Percentiles rank a stretch among this genome's conserved stretches.
phyloP scores from a whole-genome alignment of 2,797 vertebrate genomes.

The Cercopithecus petaurista region DNA sequence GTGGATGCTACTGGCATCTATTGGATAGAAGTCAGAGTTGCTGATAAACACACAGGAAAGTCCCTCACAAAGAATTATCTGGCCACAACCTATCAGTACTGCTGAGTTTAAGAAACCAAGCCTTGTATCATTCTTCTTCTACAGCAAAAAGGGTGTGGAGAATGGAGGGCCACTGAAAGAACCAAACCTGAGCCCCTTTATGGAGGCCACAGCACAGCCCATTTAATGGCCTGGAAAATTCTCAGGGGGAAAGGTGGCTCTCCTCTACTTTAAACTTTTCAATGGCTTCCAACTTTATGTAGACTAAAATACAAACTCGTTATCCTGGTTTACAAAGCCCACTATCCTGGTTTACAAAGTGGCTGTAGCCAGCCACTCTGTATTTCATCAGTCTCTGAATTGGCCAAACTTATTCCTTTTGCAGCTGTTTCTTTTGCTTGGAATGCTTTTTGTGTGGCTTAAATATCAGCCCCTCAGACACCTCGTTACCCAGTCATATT shows the following conservation, averaged over 20 bases:
- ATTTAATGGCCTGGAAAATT: background rate
- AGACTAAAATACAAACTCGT: slow-evolving; percentile 30
- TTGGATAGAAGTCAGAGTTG: background rate
- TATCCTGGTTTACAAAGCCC: slow-evolving; percentile 5
- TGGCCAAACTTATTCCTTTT: background rate
- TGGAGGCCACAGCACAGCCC: background rate
- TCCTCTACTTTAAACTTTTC: background rate
- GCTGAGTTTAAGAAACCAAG: background rate
- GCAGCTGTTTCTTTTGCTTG: background rate
- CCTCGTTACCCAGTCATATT: background rate
- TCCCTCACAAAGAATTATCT: slow-evolving; percentile 14
- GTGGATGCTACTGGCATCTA: background rate
- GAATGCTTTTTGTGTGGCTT: background rate
- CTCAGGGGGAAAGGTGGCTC: background rate
- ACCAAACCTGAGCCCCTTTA: background rate
- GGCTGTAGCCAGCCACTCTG: background rate
- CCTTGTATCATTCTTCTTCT: background rate
- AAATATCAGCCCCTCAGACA: background rate
- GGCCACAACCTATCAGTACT: background rate
- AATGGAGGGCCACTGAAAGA: background rate
- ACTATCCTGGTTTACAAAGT: background rate
- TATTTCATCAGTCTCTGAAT: slow-evolving; percentile 13
- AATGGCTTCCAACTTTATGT: background rate
- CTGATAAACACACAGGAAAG: background rate
- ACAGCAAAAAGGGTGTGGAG: background rate